Evolutionary conservation across 2,797 vertebrate genomes (phyloP).

Genomic region (Streptopelia turtur): DNA sequence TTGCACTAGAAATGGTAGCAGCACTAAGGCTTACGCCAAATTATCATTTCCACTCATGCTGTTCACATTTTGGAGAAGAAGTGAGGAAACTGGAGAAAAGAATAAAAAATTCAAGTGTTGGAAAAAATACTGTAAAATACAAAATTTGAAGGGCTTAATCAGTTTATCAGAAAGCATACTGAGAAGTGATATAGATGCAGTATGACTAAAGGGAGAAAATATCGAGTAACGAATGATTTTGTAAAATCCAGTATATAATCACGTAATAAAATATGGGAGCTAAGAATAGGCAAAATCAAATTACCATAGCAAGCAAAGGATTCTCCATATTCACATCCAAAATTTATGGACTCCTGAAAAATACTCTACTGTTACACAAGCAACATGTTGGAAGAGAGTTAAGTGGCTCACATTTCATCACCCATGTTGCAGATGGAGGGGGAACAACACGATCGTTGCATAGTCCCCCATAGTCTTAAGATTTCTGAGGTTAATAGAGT

Average conservation of each 20-base stretch:
- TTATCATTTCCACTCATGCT: neutral
- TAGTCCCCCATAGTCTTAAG: neutral
- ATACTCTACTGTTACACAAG: neutral
- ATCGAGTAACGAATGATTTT: neutral
- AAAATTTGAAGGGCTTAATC: neutral
- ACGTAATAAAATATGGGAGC: neutral
- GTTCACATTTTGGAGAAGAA: neutral
- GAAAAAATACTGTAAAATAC: neutral
- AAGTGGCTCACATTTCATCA: neutral
- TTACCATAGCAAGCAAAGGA: neutral
- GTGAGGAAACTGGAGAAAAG: neutral
- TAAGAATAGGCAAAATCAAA: neutral
- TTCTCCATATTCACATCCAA: neutral
- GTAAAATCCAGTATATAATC: neutral
- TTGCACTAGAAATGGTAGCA: neutral
- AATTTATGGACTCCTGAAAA: neutral
- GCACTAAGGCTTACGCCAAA: neutral
- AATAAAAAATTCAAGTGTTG: neutral
- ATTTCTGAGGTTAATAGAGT: neutral
- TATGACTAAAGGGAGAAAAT: neutral
- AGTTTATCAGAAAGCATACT: neutral
- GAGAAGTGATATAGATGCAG: neutral
- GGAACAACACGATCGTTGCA: rapidly evolving
- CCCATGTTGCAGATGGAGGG: neutral
- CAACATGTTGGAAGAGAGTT: neutral